Conservation (phyloP, 2,113 vertebrate species). For the Solenodon paradoxus region DNA sequence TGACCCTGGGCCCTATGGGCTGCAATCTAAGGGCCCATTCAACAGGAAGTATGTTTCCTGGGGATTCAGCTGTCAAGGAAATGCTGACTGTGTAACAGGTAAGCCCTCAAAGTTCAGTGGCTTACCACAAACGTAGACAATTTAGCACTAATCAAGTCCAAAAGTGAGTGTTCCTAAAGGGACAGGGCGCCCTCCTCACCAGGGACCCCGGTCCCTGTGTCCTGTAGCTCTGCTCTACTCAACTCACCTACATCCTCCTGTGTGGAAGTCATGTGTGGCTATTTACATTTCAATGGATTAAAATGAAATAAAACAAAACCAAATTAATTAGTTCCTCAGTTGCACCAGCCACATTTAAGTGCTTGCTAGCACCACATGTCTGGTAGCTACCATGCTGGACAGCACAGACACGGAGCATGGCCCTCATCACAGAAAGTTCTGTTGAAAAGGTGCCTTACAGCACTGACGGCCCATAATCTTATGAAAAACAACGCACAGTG, state of each 20-base stretch:
- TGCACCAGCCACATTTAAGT: background rate
- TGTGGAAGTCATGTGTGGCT: background rate
- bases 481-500: background rate
- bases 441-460: background rate
- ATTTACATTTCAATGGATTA: constrained; percentile 11
- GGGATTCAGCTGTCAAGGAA: background rate
- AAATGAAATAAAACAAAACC: background rate
- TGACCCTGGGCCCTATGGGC: background rate
- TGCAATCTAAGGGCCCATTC: background rate
- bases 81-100: background rate
- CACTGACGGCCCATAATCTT: background rate
- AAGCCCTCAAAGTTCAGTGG: background rate
- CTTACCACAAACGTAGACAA: background rate
- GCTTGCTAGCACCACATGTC: background rate
- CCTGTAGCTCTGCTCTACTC: background rate
- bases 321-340: background rate
- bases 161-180: background rate
- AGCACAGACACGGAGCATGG: background rate
- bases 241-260: background rate
- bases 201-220: background rate
- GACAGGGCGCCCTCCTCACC: background rate
- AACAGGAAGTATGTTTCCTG: background rate
- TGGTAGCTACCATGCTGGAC: background rate
- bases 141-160: background rate
- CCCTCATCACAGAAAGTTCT: background rate